Base-by-base conservation (phyloP, 2,888 invertebrate genomes). In the Oegoconia quadripuncta region DNA sequence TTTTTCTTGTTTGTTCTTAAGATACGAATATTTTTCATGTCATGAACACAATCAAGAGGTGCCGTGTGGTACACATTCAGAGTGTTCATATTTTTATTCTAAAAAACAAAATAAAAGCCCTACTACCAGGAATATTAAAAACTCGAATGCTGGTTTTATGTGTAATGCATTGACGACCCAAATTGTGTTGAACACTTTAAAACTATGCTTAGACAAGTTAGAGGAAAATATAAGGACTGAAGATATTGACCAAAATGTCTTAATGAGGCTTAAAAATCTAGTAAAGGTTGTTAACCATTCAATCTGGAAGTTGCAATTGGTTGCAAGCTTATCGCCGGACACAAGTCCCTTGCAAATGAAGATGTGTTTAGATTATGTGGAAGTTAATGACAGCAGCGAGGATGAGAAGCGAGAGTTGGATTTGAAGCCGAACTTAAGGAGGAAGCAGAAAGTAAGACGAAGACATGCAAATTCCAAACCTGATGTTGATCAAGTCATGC, bases 221-320 rank as follows among this genome's bases (percentile, higher is more conserved):
- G 81, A 88, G 44, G 73, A 81, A 6, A 81, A 64, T 34, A 44
- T 55, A 2, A 62, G 56, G 28, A 47, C 58, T 14, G 62, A 77
- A 33, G 73, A 73, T 34, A 56, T 69, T 8, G 75, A 78, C 4
- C 56, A 55, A 7, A 61, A 50, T 40, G 57, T 67, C 1, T 49
- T 49, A 0, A 40, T 56, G 6, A 68, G 82, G 45, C 61, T 80
- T 9, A 82, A 69, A 52, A 78, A 61, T 43, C 74, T 69, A 58
- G 72, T 68, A 61, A 90, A 75, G 72, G 88, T 74, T 8, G 86
- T 93, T 3, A 90, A 88, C 46, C 93, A 94, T 67, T 93, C 92
- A 5, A 78, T 89, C 42, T 94, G 94, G 94, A 89, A 93, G 57
- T 80, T 93, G 52, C 92, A 93, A 59, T 69, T 94, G 30, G 89